Conservation (phyloP, 1,140 invertebrate genomes). For the Medauroidea extradentata region DNA sequence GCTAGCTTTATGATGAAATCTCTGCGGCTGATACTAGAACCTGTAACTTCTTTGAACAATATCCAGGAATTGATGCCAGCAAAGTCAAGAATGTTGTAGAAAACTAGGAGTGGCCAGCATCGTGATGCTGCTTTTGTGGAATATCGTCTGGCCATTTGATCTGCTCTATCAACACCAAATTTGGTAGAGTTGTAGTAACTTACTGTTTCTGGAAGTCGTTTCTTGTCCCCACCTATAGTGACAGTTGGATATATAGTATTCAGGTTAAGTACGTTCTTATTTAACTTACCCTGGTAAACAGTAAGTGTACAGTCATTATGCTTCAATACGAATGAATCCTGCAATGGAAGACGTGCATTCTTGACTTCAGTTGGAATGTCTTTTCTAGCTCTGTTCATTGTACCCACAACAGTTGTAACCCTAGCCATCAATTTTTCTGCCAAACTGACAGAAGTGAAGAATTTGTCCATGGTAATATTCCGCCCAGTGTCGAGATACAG, state of each 20-base stretch:
- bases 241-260: slow-evolving; percentile 24
- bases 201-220: slow-evolving; percentile 23
- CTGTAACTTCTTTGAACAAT: slow-evolving; percentile 9
- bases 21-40: too few relatives aligned
- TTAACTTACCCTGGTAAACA: slow-evolving; percentile 27
- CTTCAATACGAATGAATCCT: too few relatives aligned
- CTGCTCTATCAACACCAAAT: slow-evolving; percentile 23
- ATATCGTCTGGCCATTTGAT: slow-evolving; percentile 24
- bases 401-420: slow-evolving; percentile 15
- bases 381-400: slow-evolving; percentile 12
- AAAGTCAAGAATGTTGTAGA: slow-evolving; percentile 26
- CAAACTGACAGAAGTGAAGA: slow-evolving; percentile 3
- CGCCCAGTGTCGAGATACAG: slow-evolving; percentile 1
- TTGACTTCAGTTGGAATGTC: neutral
- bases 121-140: slow-evolving; percentile 8
- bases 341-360: too few relatives aligned
- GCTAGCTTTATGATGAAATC: too few relatives aligned
- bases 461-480: slow-evolving; percentile 7
- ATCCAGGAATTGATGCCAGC: slow-evolving; percentile 22
- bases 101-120: slow-evolving; percentile 25
- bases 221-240: slow-evolving; percentile 14
- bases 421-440: slow-evolving; percentile 6
- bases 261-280: slow-evolving; percentile 23
- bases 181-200: slow-evolving; percentile 27
- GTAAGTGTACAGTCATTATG: slow-evolving; percentile 10